A percentile compares a stretch with the other conserved stretches of the same genome.
Conservation (phyloP, 2,797 vertebrate genomes). For the Myotis findleyi region DNA sequence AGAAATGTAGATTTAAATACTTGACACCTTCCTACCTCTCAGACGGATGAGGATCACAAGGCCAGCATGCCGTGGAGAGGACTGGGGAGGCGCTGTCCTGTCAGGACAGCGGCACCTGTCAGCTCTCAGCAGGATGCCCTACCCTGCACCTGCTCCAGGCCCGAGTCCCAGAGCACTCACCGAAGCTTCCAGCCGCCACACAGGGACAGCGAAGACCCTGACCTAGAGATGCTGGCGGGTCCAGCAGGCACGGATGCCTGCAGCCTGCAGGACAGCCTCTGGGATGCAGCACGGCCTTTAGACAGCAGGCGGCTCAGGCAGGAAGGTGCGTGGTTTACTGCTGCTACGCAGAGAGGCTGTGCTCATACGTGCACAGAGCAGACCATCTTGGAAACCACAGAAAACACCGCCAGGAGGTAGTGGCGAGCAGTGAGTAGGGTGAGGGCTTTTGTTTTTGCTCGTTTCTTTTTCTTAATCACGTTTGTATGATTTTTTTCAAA, state of each 20-base stretch:
- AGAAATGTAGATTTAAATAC: not conserved
- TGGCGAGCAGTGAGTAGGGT: no score
- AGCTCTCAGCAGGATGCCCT: not conserved
- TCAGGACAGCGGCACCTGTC: not conserved
- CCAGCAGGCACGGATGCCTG: not conserved
- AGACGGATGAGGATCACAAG: accelerated
- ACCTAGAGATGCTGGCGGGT: not conserved
- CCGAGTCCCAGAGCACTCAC: not conserved
- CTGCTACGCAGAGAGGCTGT: not conserved
- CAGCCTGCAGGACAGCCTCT: not conserved
- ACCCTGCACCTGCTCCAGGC: not conserved
- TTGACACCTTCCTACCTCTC: not conserved
- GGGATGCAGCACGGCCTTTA: not conserved
- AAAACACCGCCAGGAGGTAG: not conserved
- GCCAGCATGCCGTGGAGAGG: not conserved
- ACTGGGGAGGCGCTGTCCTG: no score
- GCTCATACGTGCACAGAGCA: not conserved
- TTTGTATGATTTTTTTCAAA: not conserved
- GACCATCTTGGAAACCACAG: not conserved
- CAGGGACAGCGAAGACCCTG: not conserved
- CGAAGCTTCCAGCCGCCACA: not conserved
- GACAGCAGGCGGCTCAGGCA: not conserved
- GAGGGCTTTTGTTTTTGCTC: not conserved
- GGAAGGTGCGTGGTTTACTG: no score
- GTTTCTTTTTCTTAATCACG: not conserved